Evolutionary conservation across 2,113 vertebrate species (phyloP).

Genomic region (Alaudala cheleensis): DNA sequence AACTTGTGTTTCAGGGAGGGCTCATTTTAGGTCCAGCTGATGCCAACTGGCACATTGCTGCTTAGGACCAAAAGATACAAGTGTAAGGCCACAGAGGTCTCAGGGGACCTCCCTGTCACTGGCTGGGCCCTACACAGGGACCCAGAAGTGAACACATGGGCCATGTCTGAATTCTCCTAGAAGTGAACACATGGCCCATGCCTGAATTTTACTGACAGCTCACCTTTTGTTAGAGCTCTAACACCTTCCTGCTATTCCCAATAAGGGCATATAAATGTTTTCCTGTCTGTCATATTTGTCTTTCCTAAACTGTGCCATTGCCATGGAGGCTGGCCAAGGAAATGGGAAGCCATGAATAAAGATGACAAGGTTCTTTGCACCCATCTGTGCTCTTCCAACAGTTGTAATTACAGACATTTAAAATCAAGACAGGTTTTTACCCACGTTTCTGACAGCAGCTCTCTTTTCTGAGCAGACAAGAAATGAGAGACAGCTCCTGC

Average conservation of each 20-base stretch:
- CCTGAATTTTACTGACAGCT: neutral
- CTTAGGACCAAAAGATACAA: neutral
- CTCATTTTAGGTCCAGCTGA: neutral
- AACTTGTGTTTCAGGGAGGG: neutral
- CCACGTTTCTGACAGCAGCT: neutral
- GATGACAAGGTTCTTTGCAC: neutral
- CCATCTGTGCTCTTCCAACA: conserved; percentile 43
- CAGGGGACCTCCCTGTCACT: rapidly evolving
- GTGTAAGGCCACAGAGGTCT: neutral
- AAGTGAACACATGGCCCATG: neutral
- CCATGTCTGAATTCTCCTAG: neutral
- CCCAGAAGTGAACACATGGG: neutral
- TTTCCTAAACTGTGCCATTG: conserved; percentile 7
- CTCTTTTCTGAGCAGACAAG: neutral
- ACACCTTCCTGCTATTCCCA: neutral
- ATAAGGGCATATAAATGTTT: conserved; percentile 4
- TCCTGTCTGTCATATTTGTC: neutral
- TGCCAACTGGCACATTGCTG: neutral
- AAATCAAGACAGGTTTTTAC: neutral
- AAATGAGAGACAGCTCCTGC: neutral
- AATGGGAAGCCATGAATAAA: conserved; percentile 40
- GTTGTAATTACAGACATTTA: conserved; percentile 9
- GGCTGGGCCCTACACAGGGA: neutral
- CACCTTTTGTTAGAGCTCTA: neutral
- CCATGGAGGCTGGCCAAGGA: conserved; percentile 11